Percentiles rank a stretch among this genome's conserved stretches.
Conservation (phyloP, 2,888 invertebrate species). For the Macrophya annulata region DNA sequence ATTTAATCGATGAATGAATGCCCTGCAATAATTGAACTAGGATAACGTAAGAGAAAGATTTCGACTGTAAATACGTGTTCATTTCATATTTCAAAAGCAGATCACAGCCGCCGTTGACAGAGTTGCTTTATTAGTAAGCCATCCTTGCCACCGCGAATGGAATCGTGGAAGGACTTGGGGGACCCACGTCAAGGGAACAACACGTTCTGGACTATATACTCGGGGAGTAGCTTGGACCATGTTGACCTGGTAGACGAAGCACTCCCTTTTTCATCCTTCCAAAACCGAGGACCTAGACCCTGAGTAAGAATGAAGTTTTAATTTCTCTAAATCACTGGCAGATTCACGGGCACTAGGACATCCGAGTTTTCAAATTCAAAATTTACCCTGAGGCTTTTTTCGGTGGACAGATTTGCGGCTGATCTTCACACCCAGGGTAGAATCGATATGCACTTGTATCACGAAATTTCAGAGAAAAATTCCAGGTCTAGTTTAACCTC, state of each 20-base stretch:
- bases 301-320: conserved; percentile 78
- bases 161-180: conserved; percentile 43
- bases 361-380: neutral
- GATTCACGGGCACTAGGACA: conserved; percentile 1
- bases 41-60: neutral
- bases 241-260: conserved; percentile 13
- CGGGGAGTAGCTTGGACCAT: neutral
- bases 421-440: conserved; percentile 59
- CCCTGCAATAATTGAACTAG: neutral
- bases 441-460: conserved; percentile 75
- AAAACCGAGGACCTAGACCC: conserved; percentile 67
- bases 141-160: neutral
- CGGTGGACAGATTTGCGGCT: conserved; percentile 72
- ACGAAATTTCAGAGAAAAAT: neutral
- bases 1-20: neutral
- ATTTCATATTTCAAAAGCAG: conserved; percentile 15
- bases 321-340: conserved; percentile 79
- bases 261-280: neutral
- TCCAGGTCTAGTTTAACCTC: neutral
- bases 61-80: neutral
- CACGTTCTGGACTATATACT: conserved; percentile 12
- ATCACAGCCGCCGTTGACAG: conserved; percentile 38
- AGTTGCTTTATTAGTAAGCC: conserved; percentile 41
- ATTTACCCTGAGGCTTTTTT: conserved; percentile 72
- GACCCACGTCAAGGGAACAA: conserved; percentile 47